Percentiles rank a stretch among this genome's conserved stretches.
Evolutionary conservation across 2,113 vertebrate genomes (phyloP).

Genomic region (Pampusana beccarii): DNA sequence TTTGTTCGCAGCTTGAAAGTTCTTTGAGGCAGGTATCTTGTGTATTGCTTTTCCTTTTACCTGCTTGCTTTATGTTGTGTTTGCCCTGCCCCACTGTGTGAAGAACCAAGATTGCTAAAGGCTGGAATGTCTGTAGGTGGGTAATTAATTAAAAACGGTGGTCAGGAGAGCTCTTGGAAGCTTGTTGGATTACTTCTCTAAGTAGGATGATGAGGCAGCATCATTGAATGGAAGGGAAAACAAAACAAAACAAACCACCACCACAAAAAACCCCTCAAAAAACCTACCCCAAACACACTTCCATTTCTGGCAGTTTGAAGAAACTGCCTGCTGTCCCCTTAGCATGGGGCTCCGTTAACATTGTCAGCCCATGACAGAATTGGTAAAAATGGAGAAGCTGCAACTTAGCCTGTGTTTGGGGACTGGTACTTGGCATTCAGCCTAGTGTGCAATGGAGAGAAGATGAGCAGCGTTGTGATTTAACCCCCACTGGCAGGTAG

Average conservation of each 20-base stretch:
- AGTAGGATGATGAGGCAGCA: slow-evolving; percentile 15
- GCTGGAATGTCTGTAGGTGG: slow-evolving; percentile 15
- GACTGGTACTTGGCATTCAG: background rate
- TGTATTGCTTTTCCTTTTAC: background rate
- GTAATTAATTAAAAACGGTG: slow-evolving; percentile 16
- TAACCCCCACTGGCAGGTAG: too few species aligned
- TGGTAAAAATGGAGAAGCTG: background rate
- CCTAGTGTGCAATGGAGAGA: background rate
- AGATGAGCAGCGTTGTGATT: background rate
- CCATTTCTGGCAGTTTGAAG: background rate
- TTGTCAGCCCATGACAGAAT: background rate
- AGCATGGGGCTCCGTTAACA: background rate
- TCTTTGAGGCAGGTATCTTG: background rate
- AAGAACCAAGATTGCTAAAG: background rate
- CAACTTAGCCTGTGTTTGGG: background rate
- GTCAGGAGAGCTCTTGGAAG: slow-evolving; percentile 18
- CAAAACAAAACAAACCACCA: background rate
- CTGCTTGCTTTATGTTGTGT: background rate
- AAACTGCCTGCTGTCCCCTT: background rate
- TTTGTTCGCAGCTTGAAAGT: background rate
- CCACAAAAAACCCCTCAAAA: background rate
- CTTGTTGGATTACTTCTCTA: slow-evolving; percentile 22
- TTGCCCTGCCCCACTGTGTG: background rate
- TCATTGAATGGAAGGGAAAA: background rate
- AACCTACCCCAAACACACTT: background rate